Evolutionary conservation across 1,140 invertebrate genomes (phyloP), one percentile per base, ranked within the genome.

Genomic region (Cylas formicarius): DNA sequence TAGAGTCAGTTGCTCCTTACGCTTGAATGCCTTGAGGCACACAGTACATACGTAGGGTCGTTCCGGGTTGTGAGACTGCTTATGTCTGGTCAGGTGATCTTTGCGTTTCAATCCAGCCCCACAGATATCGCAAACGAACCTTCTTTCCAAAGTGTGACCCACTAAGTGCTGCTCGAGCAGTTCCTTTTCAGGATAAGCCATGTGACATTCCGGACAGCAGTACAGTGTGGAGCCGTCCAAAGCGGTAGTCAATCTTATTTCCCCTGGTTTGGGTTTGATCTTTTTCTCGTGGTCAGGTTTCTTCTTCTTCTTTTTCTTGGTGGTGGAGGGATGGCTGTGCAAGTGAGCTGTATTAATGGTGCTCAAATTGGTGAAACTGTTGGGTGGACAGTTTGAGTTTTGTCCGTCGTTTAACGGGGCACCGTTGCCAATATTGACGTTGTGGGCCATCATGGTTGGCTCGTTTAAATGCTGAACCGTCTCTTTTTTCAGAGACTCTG

Each of bases 301-400:
- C 75, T 87, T 87, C 65, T 86, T 86, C 58, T 86, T 86, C 66
- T 86, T 86, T 61, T 84, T 86, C 54, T 84, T 85, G n/a, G 65
- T 84, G 14, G 65, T 71, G 3, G 71, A 65, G 9, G 70, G 49
- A 7, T 59, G 51, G 10, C 56, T 56, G 20, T 55, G 52, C 24
- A 56, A 17, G 29, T 55, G 58, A 5, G 40, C 35, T 55, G 50
- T 36, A 40, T 55, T 53, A 38, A 48, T 35, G 24, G 31, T 48
- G 13, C 20, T 48, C 28, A 55, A 50, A 26, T 35, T 53, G 13
- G 41, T 45, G 20, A 45, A 26, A 10, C 34, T 37, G 7, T 26
- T 46, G 17, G 18, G 41, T 22, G 29, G 32, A 27, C 26, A 39
- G 23, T 53, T 48, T 28, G 32, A 1, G 71, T 71, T n/a, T n/a